A percentile compares a stretch with the other conserved stretches of the same genome.
Conservation (phyloP, 2,113 vertebrate species). For the Turnix velox region DNA sequence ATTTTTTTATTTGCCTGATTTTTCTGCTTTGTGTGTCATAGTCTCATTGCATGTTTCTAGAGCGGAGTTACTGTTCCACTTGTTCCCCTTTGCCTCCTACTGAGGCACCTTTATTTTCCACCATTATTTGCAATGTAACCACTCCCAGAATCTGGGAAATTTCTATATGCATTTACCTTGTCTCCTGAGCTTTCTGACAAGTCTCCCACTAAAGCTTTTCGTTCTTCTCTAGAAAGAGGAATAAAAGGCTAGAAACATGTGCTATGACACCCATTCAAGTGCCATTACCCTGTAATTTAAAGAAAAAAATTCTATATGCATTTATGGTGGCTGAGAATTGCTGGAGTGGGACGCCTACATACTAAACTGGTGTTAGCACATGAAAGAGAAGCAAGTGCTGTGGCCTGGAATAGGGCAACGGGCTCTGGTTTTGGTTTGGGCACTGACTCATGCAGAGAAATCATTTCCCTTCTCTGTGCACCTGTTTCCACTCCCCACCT, state of each 20-base stretch:
- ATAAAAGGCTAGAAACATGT: background rate
- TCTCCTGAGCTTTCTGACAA: background rate
- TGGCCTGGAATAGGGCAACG: background rate
- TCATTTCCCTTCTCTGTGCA: background rate
- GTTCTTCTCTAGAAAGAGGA: background rate
- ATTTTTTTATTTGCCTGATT: background rate
- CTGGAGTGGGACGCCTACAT: background rate
- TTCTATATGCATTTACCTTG: background rate
- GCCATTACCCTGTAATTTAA: background rate
- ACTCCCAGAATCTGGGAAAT: slow-evolving; percentile 13
- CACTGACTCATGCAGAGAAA: rapidly evolving
- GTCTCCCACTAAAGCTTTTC: slow-evolving; percentile 8
- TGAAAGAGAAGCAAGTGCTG: background rate
- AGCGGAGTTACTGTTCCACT: slow-evolving; percentile 18
- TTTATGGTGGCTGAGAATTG: background rate
- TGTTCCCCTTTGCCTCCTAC: slow-evolving; percentile 22
- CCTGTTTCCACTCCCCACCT: background rate
- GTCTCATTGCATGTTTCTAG: background rate
- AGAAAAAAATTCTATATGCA: background rate
- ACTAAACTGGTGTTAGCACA: background rate
- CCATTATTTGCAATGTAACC: background rate
- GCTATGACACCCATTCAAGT: background rate
- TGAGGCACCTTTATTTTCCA: slow-evolving; percentile 31
- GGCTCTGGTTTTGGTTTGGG: background rate
- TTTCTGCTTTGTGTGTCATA: background rate